Evolutionary conservation across 2,797 vertebrate species (phyloP), one percentile per base, ranked within the genome.

Genomic region (Echiichthys vipera): DNA sequence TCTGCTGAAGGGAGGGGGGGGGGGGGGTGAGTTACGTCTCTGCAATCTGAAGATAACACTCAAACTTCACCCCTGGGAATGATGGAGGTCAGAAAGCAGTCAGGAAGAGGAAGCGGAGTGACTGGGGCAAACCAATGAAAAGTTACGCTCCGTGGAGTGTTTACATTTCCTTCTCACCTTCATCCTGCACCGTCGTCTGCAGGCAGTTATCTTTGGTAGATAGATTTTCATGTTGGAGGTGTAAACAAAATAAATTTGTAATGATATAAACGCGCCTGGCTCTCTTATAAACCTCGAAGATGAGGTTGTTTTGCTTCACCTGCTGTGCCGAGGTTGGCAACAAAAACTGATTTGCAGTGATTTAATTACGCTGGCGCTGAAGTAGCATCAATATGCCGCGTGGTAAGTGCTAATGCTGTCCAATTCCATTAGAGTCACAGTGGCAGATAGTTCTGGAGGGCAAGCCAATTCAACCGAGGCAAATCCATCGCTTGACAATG

Each of bases 11-110:
- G 74, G 54, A 53, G 45, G 5, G 59, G 65, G 66, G 74, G 54
- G 55, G 45, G 5, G 59, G 65, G 40, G 50, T 22, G 77, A 64
- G 76, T 46, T 36, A 65, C 46, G 61, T 63, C 56, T 77, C 88
- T 95, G 92, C 81, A 71, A 55, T 50, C 27, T 45, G 63, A 74
- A 93, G 93, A 95, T 94, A 94, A 93, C 75, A 58, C 62, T 68
- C 46, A 42, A 66, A 72, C 83, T 59, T 78, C 77, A 54, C 86
- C 81, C 81, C 43, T 14, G 68, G 78, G 74, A 88, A 56, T 65
- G 5, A 15, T 18, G 5, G 64, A 74, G 85, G 77, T 77, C 67
- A 80, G 78, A 78, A 69, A 69, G 65, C 17, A 67, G 84, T 56
- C 88, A 91, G 90, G 88, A 91, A 92, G 80, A 89, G 91, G 92